Evolutionary conservation across 2,113 vertebrate species (phyloP).

Genomic region (Rhinichthys klamathensis): DNA sequence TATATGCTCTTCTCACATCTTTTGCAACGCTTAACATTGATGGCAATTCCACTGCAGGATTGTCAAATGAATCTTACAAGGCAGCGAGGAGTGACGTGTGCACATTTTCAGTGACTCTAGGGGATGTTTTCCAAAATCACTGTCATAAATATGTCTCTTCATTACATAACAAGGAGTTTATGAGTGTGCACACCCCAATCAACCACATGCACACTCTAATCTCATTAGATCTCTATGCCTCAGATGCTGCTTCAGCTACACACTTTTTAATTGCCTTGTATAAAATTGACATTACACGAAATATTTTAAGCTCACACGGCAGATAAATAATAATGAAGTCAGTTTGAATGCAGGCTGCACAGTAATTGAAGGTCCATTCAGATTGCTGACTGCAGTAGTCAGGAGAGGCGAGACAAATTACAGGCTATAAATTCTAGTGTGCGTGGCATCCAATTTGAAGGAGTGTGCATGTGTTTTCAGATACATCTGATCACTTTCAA

Average conservation of each 20-base stretch:
- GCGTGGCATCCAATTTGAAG: background rate
- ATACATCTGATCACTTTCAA: constrained; percentile 16
- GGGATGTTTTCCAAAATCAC: constrained; percentile 26
- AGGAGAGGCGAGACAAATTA: constrained; percentile 59
- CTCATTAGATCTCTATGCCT: constrained; percentile 59
- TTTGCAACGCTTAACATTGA: background rate
- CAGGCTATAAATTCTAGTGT: constrained; percentile 61
- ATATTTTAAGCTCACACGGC: constrained; percentile 60
- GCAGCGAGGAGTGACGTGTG: constrained; percentile 4
- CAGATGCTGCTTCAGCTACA: constrained; percentile 64
- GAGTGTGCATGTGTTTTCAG: background rate
- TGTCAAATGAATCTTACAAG: background rate
- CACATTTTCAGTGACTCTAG: constrained; percentile 29
- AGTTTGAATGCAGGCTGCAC: constrained; percentile 58
- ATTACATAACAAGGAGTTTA: constrained; percentile 29
- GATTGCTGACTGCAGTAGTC: constrained; percentile 69
- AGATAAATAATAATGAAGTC: constrained; percentile 66
- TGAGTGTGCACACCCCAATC: background rate
- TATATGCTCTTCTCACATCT: background rate
- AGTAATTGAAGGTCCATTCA: constrained; percentile 67
- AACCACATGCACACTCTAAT: constrained; percentile 39
- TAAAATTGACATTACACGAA: constrained; percentile 72
- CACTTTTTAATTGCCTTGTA: constrained; percentile 67
- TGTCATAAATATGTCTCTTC: constrained; percentile 37
- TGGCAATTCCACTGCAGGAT: background rate